Base-by-base conservation (phyloP, 1,140 invertebrate genomes). In the Nomia melanderi region DNA sequence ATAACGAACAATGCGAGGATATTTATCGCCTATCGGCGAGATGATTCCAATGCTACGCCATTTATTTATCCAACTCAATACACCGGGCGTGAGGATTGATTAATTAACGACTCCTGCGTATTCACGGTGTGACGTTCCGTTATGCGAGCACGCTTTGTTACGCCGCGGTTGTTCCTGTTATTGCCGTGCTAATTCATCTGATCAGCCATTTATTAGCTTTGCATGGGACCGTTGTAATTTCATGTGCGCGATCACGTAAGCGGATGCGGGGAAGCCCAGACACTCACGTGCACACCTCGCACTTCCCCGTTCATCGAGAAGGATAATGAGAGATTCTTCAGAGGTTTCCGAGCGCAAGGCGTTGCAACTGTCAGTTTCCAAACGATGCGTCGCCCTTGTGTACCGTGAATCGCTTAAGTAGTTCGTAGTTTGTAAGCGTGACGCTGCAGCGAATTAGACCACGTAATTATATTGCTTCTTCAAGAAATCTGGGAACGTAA, bases 131-230 rank as follows among this genome's bases (percentile, higher is more conserved):
- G 81, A 82, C 79, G 36, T 83, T 83, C 82, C 75, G 80, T 83
- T 82, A 82, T 78, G 81, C 81, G 69, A 73, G 9, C 64, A n/a
- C 54, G 81, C 82, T 83, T 83, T 83, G 81, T 82, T 79, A 20
- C 62, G 23, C 39, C 29, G 44, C 41, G 63, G 54, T 47, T 53
- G 65, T 47, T 53, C 31, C 65, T 60, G 82, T 83, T 83, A 83
- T 83, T 83, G 33, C 82, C 17, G 62, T 39, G 71, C 77, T 83
- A 83, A 83, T 83, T 83, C 82, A 83, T 83, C 67, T 53, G 82
- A 83, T 83, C 82, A 78, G 77, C 66, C 76, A 71, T 83, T 79
- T 83, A 83, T 83, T 83, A 83, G 81, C 62, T 66, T 54, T 59
- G 47, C 59, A 41, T 25, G 53, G 25, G 60, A 56, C 59, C 53